phyloP scores from a whole-genome alignment of 2,113 vertebrate species.

The Microtus richardsoni region DNA sequence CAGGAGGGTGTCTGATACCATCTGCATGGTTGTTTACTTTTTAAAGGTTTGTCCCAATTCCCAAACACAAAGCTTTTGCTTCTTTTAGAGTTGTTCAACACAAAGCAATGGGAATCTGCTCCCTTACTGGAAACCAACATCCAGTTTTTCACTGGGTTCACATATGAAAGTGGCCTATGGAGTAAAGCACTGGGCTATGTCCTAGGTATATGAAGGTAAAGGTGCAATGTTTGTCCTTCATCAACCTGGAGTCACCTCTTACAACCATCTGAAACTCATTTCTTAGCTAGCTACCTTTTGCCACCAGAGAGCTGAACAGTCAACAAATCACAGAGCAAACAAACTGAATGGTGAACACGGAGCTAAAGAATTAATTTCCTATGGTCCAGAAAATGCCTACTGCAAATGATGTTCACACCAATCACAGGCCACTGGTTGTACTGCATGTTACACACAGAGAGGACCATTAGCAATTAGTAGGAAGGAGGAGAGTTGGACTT shows the following conservation, averaged over 20 bases:
- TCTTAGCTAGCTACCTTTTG: background rate
- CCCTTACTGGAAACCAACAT: background rate
- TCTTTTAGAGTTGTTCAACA: background rate
- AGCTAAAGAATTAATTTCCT: background rate
- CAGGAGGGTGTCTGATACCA: background rate
- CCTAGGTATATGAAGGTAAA: background rate
- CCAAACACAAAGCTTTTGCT: slow-evolving; percentile 27
- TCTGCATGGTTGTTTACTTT: slow-evolving; percentile 5
- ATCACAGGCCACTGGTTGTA: background rate
- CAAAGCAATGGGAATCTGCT: background rate
- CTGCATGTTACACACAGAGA: background rate
- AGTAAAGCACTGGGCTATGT: background rate
- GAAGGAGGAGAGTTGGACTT: slow-evolving; percentile 42
- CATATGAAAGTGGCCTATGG: background rate
- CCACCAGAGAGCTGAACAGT: background rate
- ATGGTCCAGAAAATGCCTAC: background rate
- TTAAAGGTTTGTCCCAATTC: background rate
- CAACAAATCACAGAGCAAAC: background rate
- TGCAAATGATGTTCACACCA: slow-evolving; percentile 1
- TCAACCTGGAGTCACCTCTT: background rate
- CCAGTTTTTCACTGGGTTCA: background rate
- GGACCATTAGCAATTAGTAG: background rate
- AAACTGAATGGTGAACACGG: background rate
- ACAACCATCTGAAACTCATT: background rate
- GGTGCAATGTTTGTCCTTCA: background rate